Evolutionary conservation across 2,888 invertebrate species (phyloP).

Genomic region (Drosophila neonasuta): DNA sequence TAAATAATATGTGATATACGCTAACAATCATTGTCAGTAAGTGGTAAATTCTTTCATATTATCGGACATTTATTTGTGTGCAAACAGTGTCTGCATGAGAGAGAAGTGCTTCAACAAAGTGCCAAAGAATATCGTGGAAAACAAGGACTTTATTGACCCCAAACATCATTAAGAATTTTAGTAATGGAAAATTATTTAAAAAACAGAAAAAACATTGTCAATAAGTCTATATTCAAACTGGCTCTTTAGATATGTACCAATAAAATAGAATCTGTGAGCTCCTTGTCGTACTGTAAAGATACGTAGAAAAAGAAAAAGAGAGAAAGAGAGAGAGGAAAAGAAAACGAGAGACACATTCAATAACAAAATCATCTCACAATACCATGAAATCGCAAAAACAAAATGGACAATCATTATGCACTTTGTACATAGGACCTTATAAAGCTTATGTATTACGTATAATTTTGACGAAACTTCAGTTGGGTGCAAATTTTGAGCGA

Average conservation of each 20-base stretch:
- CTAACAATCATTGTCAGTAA: background rate
- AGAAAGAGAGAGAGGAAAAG: slow-evolving; percentile 53
- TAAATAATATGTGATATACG: background rate
- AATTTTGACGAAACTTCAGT: slow-evolving; percentile 7
- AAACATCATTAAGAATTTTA: background rate
- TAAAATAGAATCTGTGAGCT: slow-evolving; percentile 83
- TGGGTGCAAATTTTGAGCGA: slow-evolving; percentile 5
- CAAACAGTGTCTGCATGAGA: slow-evolving; percentile 3
- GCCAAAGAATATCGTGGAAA: slow-evolving; percentile 16
- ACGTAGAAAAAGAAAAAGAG: slow-evolving; percentile 57
- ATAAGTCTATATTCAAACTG: slow-evolving; percentile 13
- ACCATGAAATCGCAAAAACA: slow-evolving; percentile 14
- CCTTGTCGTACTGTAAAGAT: slow-evolving; percentile 83
- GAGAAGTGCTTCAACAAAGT: slow-evolving; percentile 26
- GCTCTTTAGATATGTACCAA: slow-evolving; percentile 77
- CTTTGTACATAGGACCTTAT: background rate
- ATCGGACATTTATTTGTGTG: slow-evolving; percentile 9
- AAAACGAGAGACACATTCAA: slow-evolving; percentile 50
- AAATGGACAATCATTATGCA: slow-evolving; percentile 9
- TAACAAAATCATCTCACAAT: slow-evolving; percentile 35
- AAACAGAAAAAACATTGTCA: slow-evolving; percentile 21
- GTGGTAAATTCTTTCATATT: background rate
- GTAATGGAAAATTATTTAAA: background rate
- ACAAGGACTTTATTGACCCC: background rate
- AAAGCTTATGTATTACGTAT: slow-evolving; percentile 1